These are phyloP conservation scores for Scaptodrosophila latifasciaeformis DNA, from an alignment of 2,888 invertebrate species.

Conservation along the genomic window DNA sequence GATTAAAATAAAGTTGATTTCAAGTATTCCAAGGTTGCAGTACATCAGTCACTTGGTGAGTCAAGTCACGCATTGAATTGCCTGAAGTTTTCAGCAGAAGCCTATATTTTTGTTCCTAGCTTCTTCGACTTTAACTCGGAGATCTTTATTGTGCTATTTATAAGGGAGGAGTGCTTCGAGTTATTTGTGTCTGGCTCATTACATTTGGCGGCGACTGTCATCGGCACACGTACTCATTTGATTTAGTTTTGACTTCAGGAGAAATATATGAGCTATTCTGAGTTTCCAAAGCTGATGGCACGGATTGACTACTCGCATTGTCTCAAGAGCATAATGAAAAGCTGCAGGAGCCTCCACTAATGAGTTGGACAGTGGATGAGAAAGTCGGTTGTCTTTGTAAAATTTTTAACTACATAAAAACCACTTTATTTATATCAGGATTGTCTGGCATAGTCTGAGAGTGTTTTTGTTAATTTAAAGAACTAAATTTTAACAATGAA, in stretches of 20 bases:
- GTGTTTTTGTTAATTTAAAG: too few relatives aligned
- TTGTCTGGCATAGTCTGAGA: too few relatives aligned
- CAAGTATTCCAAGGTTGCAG: constrained; percentile 16
- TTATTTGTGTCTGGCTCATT: neutral
- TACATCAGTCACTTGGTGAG: constrained; percentile 49
- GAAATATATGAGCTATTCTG: constrained; percentile 36
- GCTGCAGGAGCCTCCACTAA: constrained; percentile 27
- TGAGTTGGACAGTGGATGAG: too few relatives aligned
- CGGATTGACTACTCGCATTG: constrained; percentile 44
- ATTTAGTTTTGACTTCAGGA: constrained; percentile 48
- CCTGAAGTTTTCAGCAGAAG: constrained; percentile 34
- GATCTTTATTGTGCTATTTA: constrained; percentile 17
- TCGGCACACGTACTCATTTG: constrained; percentile 48
- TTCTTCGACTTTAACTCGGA: neutral
- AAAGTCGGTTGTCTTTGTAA: too few relatives aligned
- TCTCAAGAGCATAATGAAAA: constrained; percentile 23
- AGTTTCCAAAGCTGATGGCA: too few relatives aligned
- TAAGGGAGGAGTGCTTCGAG: constrained; percentile 4
- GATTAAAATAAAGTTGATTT: constrained; percentile 61
- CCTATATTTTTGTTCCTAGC: constrained; percentile 25
- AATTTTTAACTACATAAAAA: too few relatives aligned
- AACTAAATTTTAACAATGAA: too few relatives aligned
- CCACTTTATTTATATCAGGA: too few relatives aligned
- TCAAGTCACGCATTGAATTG: constrained; percentile 65
- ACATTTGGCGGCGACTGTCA: constrained; percentile 44